phyloP scores from a whole-genome alignment of 2,797 vertebrate species.

The Oreochromis mossambicus region DNA sequence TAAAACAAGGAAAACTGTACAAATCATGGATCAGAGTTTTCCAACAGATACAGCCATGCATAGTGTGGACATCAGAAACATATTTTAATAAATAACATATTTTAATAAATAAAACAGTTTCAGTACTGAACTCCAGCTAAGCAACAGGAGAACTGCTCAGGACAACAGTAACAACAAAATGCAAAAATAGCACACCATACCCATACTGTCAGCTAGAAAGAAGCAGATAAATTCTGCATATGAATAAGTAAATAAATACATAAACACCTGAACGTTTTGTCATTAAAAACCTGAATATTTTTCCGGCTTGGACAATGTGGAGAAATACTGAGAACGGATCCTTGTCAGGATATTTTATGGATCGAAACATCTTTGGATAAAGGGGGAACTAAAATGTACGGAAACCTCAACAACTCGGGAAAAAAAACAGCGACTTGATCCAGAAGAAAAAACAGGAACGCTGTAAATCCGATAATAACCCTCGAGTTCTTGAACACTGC shows the following conservation, averaged over 20 bases:
- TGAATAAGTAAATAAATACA: neutral
- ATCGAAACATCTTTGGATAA: neutral
- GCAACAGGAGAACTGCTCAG: slow-evolving; percentile 29
- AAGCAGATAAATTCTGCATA: neutral
- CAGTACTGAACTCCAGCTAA: slow-evolving; percentile 2
- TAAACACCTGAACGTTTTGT: neutral
- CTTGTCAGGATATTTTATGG: neutral
- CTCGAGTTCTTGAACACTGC: neutral
- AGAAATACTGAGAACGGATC: neutral
- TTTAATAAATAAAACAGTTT: neutral
- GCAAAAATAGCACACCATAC: neutral
- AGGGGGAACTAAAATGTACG: neutral
- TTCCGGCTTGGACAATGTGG: neutral
- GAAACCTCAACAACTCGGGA: neutral
- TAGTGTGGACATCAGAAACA: neutral
- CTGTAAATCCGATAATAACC: neutral
- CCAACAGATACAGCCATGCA: neutral
- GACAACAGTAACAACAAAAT: slow-evolving; percentile 16
- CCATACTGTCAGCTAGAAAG: neutral
- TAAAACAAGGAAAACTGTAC: neutral
- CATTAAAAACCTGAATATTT: neutral
- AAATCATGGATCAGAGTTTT: neutral
- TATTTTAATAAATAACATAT: neutral
- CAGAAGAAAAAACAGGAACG: neutral
- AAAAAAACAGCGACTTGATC: neutral